These are phyloP conservation scores for Galagoides demidoff DNA, from an alignment of 2,797 vertebrate genomes.

Conservation along the genomic window DNA sequence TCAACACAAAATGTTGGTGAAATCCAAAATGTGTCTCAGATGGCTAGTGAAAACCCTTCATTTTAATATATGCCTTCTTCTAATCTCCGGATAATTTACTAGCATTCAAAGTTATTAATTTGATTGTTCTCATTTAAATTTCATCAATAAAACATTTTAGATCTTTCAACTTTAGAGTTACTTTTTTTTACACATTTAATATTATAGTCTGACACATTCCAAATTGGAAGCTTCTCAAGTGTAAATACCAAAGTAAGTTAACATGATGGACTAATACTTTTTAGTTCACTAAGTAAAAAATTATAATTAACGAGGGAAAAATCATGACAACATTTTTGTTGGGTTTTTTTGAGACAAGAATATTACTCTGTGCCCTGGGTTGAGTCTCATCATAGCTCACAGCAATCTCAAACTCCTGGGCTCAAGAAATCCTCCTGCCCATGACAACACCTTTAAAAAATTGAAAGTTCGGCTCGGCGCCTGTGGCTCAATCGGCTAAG, in stretches of 20 bases:
- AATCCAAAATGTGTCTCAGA: background rate
- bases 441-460: background rate
- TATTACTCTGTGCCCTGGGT: too few relatives aligned
- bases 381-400: too few relatives aligned
- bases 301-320: background rate
- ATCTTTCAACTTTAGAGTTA: constrained; percentile 23
- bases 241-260: background rate
- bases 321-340: background rate
- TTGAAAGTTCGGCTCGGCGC: too few relatives aligned
- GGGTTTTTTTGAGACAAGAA: too few relatives aligned
- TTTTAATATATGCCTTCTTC: background rate
- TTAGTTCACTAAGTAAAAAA: constrained; percentile 5
- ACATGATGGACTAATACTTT: background rate
- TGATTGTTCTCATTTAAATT: background rate
- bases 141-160: constrained; percentile 43
- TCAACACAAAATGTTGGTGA: constrained; percentile 7
- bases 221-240: background rate
- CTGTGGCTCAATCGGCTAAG: too few relatives aligned
- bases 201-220: background rate
- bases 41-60: background rate
- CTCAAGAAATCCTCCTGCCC: too few relatives aligned
- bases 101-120: constrained; percentile 19
- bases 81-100: background rate
- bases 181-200: background rate
- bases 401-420: too few relatives aligned